These are phyloP conservation scores for Proterorhinus semilunaris DNA, from an alignment of 2,113 vertebrate species.

Conservation along the genomic window DNA sequence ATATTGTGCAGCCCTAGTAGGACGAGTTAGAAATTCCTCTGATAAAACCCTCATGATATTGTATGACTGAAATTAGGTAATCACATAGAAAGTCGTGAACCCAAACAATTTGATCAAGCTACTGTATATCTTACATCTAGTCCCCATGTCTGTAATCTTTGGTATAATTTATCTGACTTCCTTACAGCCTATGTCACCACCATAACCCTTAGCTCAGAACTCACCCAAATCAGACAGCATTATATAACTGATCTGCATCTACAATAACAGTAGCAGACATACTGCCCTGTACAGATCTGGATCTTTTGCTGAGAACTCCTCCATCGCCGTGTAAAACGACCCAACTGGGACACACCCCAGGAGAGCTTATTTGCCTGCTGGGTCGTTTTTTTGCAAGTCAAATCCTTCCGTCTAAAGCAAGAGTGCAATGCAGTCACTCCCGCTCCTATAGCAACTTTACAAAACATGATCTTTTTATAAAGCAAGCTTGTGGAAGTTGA, in stretches of 20 bases:
- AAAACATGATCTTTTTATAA: constrained; percentile 8
- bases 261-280: background rate
- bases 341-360: background rate
- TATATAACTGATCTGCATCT: background rate
- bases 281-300: too few species aligned
- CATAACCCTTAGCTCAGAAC: too few species aligned
- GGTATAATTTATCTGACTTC: too few species aligned
- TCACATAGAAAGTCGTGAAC: too few species aligned
- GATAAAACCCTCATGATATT: too few species aligned
- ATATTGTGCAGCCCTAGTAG: too few species aligned
- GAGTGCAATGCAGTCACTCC: constrained; percentile 5
- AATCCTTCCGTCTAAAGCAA: constrained; percentile 23
- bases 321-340: background rate
- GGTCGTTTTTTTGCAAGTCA: constrained; percentile 45
- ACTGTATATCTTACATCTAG: too few species aligned
- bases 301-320: background rate
- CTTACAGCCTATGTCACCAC: too few species aligned
- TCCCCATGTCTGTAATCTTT: too few species aligned
- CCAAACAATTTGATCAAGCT: too few species aligned
- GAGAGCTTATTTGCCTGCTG: constrained; percentile 51
- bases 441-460: constrained; percentile 7
- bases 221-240: background rate
- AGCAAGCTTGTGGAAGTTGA: constrained; percentile 3
- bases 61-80: too few species aligned
- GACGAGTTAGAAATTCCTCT: too few species aligned